Conservation (phyloP, 2,113 vertebrate genomes). For the Brevimyrus niger region DNA sequence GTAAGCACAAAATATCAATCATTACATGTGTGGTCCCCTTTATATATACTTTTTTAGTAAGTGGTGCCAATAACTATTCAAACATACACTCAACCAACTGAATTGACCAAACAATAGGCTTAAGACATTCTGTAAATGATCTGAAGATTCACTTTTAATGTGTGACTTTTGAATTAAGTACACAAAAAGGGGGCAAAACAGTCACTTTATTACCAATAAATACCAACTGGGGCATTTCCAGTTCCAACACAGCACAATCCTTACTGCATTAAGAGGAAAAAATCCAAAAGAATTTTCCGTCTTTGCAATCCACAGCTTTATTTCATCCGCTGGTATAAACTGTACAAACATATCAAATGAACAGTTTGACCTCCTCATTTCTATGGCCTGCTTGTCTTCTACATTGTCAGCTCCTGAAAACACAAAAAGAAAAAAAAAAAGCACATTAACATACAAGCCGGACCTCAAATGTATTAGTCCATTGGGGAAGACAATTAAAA, state of each 20-base stretch:
- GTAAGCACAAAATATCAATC: too few species aligned
- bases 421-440: neutral
- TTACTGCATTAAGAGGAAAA: slow-evolving; percentile 1
- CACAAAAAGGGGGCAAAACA: neutral
- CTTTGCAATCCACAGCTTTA: slow-evolving; percentile 19
- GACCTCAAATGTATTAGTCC: neutral
- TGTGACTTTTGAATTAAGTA: neutral
- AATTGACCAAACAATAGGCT: neutral
- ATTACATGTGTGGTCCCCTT: too few species aligned
- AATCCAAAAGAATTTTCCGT: slow-evolving; percentile 6
- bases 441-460: neutral
- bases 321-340: slow-evolving; percentile 20
- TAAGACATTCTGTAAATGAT: neutral
- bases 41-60: too few species aligned
- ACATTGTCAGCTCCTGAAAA: slow-evolving; percentile 81
- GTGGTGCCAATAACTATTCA: neutral
- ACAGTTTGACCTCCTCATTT: slow-evolving; percentile 10
- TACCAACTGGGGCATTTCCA: neutral
- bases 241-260: neutral
- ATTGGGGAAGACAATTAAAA: neutral
- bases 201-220: slow-evolving; percentile 15
- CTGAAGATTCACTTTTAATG: neutral
- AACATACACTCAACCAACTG: neutral
- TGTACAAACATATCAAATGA: slow-evolving; percentile 12
- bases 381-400: neutral